phyloP scores from a whole-genome alignment of 2,888 invertebrate genomes.

The Eupithecia abbreviata region DNA sequence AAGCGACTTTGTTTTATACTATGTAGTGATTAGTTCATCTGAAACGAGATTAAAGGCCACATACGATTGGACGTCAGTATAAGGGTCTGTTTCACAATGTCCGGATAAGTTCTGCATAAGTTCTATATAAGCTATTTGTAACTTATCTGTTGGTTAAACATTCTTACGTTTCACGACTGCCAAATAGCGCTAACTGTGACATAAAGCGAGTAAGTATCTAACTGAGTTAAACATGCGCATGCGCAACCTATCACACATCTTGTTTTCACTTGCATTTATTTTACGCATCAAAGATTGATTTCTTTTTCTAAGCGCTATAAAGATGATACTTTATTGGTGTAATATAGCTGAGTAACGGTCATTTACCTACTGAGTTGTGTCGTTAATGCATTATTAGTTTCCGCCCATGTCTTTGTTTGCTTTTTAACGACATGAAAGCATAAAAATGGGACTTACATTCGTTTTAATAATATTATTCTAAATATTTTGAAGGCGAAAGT shows the following conservation, averaged over 20 bases:
- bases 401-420: not conserved
- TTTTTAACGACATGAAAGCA: not conserved
- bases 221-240: not conserved
- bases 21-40: no score
- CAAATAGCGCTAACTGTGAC: no score
- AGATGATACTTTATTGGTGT: constrained; percentile 17
- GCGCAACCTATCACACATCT: constrained; percentile 10
- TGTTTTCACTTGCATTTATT: constrained; percentile 41
- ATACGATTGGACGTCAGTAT: no score
- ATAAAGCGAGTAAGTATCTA: no score
- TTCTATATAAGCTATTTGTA: no score
- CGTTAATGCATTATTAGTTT: not conserved
- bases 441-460: not conserved
- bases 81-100: no score
- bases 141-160: no score
- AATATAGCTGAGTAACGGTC: constrained; percentile 13
- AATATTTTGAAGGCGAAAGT: not conserved
- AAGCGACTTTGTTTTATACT: no score
- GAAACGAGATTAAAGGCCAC: no score
- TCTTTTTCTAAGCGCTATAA: constrained; percentile 36
- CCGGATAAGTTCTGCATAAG: no score
- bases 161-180: no score
- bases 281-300: constrained; percentile 37
- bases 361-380: constrained; percentile 3
- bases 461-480: not conserved